phyloP scores from a whole-genome alignment of 2,113 vertebrate species.

The Dicentrarchus labrax region DNA sequence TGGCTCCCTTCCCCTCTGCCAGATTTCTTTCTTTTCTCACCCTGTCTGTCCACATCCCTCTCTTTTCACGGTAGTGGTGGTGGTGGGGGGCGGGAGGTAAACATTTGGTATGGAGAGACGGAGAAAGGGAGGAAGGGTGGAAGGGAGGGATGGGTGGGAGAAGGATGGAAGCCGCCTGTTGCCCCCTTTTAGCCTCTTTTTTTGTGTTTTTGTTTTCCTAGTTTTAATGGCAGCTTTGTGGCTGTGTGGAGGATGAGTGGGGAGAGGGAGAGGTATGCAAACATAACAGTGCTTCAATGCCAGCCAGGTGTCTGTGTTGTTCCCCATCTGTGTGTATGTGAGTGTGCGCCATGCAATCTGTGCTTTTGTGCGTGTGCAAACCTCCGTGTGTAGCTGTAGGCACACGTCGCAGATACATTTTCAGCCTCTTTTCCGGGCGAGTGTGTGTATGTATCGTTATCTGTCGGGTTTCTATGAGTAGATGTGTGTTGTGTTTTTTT shows the following conservation, averaged over 20 bases:
- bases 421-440: constrained; percentile 14
- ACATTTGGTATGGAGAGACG: constrained; percentile 71
- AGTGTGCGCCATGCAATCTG: constrained; percentile 13
- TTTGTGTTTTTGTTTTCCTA: constrained; percentile 77
- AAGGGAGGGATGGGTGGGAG: constrained; percentile 56
- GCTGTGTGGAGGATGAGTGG: constrained; percentile 71
- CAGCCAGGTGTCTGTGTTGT: constrained; percentile 79
- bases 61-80: constrained; percentile 71
- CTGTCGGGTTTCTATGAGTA: constrained; percentile 12
- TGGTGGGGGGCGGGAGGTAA: constrained; percentile 64
- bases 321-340: constrained; percentile 48
- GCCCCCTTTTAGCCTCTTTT: constrained; percentile 65
- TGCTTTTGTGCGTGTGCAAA: constrained; percentile 36
- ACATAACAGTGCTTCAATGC: constrained; percentile 72
- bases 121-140: constrained; percentile 38
- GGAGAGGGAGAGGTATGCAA: constrained; percentile 78
- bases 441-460: neutral
- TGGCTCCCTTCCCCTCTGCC: constrained; percentile 86
- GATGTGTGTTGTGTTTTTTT: neutral
- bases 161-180: constrained; percentile 74
- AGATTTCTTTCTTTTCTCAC: constrained; percentile 86
- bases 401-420: constrained; percentile 31
- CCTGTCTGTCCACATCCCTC: constrained; percentile 78
- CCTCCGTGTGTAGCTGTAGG: neutral
- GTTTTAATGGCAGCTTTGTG: constrained; percentile 80